Conservation (phyloP, 2,113 vertebrate species). For the Tachysurus fulvidraco region DNA sequence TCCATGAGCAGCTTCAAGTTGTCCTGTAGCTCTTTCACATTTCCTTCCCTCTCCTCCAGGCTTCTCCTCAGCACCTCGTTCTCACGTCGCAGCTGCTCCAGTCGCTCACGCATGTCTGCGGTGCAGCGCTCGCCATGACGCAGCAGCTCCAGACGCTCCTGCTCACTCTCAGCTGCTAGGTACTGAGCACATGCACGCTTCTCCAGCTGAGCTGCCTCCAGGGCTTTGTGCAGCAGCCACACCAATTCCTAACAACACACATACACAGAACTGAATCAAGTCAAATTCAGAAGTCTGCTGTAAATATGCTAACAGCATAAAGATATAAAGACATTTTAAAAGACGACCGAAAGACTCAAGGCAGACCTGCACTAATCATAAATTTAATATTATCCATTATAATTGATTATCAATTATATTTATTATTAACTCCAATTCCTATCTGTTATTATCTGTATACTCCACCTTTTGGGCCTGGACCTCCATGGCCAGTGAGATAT, state of each 20-base stretch:
- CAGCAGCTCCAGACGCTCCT: constrained; percentile 84
- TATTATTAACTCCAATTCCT: neutral
- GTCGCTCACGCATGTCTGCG: constrained; percentile 66
- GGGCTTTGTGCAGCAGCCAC: constrained; percentile 85
- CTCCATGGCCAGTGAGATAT: constrained; percentile 79
- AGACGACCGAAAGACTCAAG: neutral
- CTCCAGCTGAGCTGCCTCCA: constrained; percentile 90
- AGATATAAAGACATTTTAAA: neutral
- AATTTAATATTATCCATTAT: neutral
- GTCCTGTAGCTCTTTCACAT: constrained; percentile 76
- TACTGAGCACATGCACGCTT: constrained; percentile 82
- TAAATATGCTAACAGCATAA: neutral
- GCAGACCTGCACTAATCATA: neutral
- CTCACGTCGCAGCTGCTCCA: constrained; percentile 73
- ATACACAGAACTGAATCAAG: neutral
- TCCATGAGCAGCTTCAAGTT: constrained; percentile 78
- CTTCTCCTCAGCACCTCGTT: constrained; percentile 67
- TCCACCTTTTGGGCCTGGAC: constrained; percentile 90
- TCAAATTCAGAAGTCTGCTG: neutral
- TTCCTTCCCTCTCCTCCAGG: constrained; percentile 69
- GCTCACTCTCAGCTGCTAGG: constrained; percentile 75
- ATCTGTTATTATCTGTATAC: neutral
- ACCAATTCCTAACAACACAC: constrained; percentile 82
- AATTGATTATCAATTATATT: neutral
- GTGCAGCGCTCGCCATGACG: constrained; percentile 85